A percentile compares a stretch with the other conserved stretches of the same genome.
Conservation (phyloP, 2,113 vertebrate species). For the Mastomys natalensis region DNA sequence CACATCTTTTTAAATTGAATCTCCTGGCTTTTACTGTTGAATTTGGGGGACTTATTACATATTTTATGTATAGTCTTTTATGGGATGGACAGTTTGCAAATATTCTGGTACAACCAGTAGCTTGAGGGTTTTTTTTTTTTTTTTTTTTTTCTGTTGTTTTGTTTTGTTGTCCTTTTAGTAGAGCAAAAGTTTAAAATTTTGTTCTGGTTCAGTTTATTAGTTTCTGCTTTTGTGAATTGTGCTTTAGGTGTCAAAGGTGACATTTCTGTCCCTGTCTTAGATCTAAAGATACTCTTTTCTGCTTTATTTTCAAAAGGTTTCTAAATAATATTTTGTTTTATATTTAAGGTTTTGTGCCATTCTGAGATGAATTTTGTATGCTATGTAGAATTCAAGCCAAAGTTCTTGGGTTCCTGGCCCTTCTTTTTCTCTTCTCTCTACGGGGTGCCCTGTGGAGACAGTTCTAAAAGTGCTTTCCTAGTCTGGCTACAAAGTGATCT, state of each 20-base stretch:
- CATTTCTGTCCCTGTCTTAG: not conserved
- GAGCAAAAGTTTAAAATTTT: constrained; percentile 31
- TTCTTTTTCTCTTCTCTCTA: not conserved
- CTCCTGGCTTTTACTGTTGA: not conserved
- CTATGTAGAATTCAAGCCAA: not conserved
- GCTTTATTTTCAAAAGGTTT: not conserved
- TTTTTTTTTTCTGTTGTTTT: not conserved
- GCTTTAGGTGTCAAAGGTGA: constrained; percentile 31
- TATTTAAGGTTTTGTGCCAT: not conserved
- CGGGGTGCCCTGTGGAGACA: not conserved
- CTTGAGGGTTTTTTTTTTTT: not conserved
- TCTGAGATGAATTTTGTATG: constrained; percentile 33
- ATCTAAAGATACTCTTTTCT: not conserved
- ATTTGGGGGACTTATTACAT: not conserved
- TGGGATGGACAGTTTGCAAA: not conserved
- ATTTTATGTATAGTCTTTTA: not conserved
- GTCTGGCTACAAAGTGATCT: constrained; percentile 9
- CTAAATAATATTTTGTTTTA: constrained; percentile 27
- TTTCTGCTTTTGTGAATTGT: constrained; percentile 30
- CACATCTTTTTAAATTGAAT: not conserved
- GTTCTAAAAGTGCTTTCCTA: constrained; percentile 20
- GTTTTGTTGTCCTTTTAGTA: not conserved
- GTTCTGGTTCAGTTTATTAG: not conserved
- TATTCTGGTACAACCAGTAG: not conserved
- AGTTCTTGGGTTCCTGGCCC: not conserved